Percentiles rank a stretch among this genome's conserved stretches.
Conservation (phyloP, 1,140 invertebrate species). For the Neodiprion virginianus region DNA sequence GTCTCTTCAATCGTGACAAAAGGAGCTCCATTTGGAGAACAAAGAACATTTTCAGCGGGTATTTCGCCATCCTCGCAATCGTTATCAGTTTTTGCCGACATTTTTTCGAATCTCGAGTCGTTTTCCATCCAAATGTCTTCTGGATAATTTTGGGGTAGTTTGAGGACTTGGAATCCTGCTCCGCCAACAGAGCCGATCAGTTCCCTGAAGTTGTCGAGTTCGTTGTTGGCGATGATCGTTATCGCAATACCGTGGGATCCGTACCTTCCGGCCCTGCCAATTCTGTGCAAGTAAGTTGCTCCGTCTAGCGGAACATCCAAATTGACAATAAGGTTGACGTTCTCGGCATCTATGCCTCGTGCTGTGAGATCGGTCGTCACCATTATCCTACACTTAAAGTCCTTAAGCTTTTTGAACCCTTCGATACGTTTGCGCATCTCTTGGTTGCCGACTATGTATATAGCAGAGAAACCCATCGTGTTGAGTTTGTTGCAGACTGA, state of each 20-base stretch:
- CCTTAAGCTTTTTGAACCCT: conserved; percentile 78
- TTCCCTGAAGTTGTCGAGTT: conserved; percentile 65
- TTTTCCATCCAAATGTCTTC: conserved; percentile 53
- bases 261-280: conserved; percentile 92
- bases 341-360: conserved; percentile 88
- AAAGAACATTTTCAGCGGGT: conserved; percentile 20
- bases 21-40: conserved; percentile 25
- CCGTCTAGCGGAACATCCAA: conserved; percentile 84
- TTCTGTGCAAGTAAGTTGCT: conserved; percentile 94
- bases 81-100: conserved; percentile 27
- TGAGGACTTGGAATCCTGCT: conserved; percentile 59
- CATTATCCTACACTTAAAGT: conserved; percentile 82
- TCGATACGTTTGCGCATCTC: conserved; percentile 79
- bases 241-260: conserved; percentile 79
- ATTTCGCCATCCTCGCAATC: conserved; percentile 12
- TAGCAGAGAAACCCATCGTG: conserved; percentile 73
- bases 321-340: conserved; percentile 94
- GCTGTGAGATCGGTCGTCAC: conserved; percentile 91
- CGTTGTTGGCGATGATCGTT: conserved; percentile 68
- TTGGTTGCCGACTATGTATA: conserved; percentile 78
- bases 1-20: background rate
- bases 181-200: conserved; percentile 63
- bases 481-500: conserved; percentile 75
- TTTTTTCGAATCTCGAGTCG: conserved; percentile 43
- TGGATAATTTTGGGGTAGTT: conserved; percentile 53